phyloP scores from a whole-genome alignment of 2,888 invertebrate species.

The Lochmaea capreae region DNA sequence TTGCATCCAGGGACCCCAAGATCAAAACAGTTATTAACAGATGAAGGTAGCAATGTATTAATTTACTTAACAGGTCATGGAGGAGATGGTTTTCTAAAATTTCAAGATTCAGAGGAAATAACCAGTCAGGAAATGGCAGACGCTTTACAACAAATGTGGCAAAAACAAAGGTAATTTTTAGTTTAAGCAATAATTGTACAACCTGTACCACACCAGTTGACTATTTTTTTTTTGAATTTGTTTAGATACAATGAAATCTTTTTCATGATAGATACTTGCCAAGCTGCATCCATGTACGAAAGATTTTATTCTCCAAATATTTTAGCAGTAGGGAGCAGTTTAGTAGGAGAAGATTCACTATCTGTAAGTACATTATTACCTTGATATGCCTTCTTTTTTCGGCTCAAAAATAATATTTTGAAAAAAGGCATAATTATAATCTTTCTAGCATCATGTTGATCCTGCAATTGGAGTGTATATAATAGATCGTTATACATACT shows the following conservation, averaged over 20 bases:
- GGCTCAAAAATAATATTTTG: too few relatives aligned
- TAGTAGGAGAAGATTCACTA: slow-evolving; percentile 98
- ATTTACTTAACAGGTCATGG: slow-evolving; percentile 98
- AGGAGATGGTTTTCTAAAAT: slow-evolving; percentile 98
- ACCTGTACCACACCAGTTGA: too few relatives aligned
- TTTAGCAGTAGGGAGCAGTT: slow-evolving; percentile 95
- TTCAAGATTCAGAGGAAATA: slow-evolving; percentile 99
- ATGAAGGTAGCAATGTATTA: slow-evolving; percentile 96
- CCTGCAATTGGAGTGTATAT: slow-evolving; percentile 99
- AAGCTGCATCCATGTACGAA: slow-evolving; percentile 98
- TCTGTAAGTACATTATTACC: slow-evolving; percentile 73
- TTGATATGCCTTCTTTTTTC: not conserved
- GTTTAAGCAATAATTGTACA: too few relatives aligned
- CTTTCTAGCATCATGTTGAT: slow-evolving; percentile 94
- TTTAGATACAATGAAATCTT: slow-evolving; percentile 95
- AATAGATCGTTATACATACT: slow-evolving; percentile 98
- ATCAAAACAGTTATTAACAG: slow-evolving; percentile 93
- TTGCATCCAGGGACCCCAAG: slow-evolving; percentile 93
- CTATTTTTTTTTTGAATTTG: slow-evolving; percentile 3
- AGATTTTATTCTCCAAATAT: slow-evolving; percentile 99
- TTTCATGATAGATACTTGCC: slow-evolving; percentile 99
- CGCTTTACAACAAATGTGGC: slow-evolving; percentile 99
- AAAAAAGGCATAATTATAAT: not conserved
- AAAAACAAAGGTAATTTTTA: slow-evolving; percentile 86
- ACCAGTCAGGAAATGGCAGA: slow-evolving; percentile 98